Percentiles rank a stretch among this genome's conserved stretches.
Evolutionary conservation across 2,113 vertebrate genomes (phyloP).

Genomic region (Limnothrissa miodon): DNA sequence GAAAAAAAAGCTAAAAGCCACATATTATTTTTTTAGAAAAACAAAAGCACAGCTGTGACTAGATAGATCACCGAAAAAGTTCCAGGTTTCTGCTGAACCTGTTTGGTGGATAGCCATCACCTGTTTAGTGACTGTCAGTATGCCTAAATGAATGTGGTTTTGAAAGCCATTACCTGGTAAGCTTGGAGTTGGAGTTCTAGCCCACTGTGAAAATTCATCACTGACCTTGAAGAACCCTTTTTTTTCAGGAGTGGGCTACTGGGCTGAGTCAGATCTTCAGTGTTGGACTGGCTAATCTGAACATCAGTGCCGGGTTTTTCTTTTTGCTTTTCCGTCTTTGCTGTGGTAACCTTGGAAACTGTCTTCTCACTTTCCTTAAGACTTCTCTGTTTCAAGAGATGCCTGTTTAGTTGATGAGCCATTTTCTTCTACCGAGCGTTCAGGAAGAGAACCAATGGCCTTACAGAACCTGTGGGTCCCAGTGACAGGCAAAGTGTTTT

Average conservation of each 20-base stretch:
- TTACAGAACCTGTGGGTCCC: constrained; percentile 34
- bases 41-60: background rate
- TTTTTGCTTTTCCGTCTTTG: constrained; percentile 16
- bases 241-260: background rate
- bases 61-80: background rate
- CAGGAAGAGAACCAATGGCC: constrained; percentile 38
- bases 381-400: constrained; percentile 19
- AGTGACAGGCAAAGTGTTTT: background rate
- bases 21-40: background rate
- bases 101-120: background rate
- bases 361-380: background rate
- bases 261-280: background rate
- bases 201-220: background rate
- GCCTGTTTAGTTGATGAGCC: constrained; percentile 31
- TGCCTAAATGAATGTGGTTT: background rate
- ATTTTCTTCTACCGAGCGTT: constrained; percentile 26
- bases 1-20: background rate
- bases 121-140: background rate
- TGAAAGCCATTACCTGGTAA: background rate
- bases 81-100: background rate
- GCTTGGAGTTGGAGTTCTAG: background rate
- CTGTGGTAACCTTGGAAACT: constrained; percentile 20
- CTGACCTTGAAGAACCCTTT: background rate
- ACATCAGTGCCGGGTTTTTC: background rate
- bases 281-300: background rate